Base-by-base conservation (phyloP, 2,797 vertebrate genomes). In the Leucoraja ocellata region DNA sequence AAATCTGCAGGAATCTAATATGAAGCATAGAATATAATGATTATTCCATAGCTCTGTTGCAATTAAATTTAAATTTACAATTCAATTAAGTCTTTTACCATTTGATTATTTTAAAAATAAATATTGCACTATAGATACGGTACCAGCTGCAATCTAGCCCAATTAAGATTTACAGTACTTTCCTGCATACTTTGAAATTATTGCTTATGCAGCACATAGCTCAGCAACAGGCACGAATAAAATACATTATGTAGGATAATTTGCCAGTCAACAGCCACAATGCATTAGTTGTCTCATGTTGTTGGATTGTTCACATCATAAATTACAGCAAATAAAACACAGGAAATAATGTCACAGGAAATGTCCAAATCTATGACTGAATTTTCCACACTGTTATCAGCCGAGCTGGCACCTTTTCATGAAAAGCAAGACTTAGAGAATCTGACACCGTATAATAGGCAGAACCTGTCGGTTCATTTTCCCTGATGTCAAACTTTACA, bases 11-110 rank as follows among this genome's bases (percentile, higher is more conserved):
- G 39, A 58, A 83, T 83, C 23, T 58, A 25, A 46, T 83, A 18
- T 25, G 80, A 83, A 11, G 13, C 16, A 25, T 16, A 21, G 80
- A 83, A 58, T 25, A 83, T 39, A 83, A 83, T 83, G 46, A 54
- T 58, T 58, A 83, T 58, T n/a, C 39, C 80, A 46, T 83, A 46
- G 39, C 39, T 18, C 21, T 83, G 80, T 83, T 83, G 46, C 7
- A 58, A 54, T 83, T 58, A 83, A 83, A 23, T 83, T 83, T 83
- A 23, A 83, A 83, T 54, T 83, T 83, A 83, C 6, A 83, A 83
- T 83, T 58, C 18, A 54, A 83, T 2, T 9, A 58, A 54, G 7
- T 25, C 16, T 23, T 83, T 58, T 58, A 83, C 80, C 13, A 39
- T 58, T 80, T 83, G 46, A 83, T 54, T 21, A 54, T 21, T 58